Evolutionary conservation across 1,140 invertebrate species (phyloP).

Genomic region (Neodiprion pinetum): DNA sequence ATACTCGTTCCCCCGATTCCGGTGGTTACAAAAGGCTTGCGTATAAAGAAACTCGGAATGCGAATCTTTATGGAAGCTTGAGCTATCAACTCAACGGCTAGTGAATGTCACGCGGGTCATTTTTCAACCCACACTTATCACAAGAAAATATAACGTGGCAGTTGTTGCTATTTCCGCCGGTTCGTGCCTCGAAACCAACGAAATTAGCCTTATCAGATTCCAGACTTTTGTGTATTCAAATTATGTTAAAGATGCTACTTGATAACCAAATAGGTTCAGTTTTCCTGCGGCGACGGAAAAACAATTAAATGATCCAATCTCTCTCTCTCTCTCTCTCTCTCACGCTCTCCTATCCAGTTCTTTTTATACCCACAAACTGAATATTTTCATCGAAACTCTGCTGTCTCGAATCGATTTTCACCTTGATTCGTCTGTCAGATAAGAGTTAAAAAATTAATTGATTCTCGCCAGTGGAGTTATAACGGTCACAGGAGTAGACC

Average conservation of each 20-base stretch:
- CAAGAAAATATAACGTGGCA: neutral
- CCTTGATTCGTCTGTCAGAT: too few relatives aligned
- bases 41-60: neutral
- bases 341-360: neutral
- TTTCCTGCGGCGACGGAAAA: neutral
- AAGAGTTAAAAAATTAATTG: neutral
- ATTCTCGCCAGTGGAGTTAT: neutral
- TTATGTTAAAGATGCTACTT: neutral
- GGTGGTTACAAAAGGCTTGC: neutral
- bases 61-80: neutral
- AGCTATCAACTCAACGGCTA: neutral
- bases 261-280: conserved; percentile 2
- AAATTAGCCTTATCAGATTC: conserved; percentile 5
- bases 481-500: neutral
- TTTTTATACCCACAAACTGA: neutral
- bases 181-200: neutral
- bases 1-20: neutral
- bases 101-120: neutral
- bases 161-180: neutral
- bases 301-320: neutral
- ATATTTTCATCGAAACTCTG: neutral
- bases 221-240: conserved; percentile 3
- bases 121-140: neutral
- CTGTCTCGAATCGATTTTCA: conserved; percentile 2
- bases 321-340: neutral